A percentile compares a stretch with the other conserved stretches of the same genome.
phyloP scores from a whole-genome alignment of 2,888 invertebrate species.

The Drosophila anomelani region DNA sequence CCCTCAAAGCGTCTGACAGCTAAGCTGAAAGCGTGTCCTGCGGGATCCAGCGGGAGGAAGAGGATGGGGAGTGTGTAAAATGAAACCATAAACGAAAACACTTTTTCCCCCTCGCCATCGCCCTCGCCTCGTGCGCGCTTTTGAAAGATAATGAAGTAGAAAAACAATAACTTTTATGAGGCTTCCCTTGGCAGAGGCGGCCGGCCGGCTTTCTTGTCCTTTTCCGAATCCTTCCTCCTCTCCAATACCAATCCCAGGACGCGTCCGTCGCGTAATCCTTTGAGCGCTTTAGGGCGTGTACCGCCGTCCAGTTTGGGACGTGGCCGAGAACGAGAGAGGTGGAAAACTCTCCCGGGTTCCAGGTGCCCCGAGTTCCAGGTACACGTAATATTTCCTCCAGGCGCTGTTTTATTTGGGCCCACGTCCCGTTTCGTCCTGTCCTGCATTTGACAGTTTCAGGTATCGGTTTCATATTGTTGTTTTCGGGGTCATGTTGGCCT shows the following conservation, averaged over 20 bases:
- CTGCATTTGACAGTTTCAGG: slow-evolving; percentile 73
- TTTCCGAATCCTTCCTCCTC: background rate
- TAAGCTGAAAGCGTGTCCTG: slow-evolving; percentile 48
- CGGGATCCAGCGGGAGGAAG: slow-evolving; percentile 1
- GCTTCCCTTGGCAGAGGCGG: slow-evolving; percentile 59
- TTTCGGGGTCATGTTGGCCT: too few species aligned
- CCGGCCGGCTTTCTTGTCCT: slow-evolving; percentile 3
- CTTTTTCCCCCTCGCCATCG: slow-evolving; percentile 41
- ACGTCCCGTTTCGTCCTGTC: background rate
- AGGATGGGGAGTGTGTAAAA: slow-evolving; percentile 58
- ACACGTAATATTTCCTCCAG: slow-evolving; percentile 37
- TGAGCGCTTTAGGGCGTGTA: slow-evolving; percentile 70
- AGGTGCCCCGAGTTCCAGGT: slow-evolving; percentile 26
- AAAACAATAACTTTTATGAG: slow-evolving; percentile 82
- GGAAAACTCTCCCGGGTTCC: slow-evolving; percentile 2
- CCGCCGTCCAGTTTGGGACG: slow-evolving; percentile 22
- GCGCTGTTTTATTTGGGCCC: background rate
- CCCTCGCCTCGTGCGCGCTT: slow-evolving; percentile 45
- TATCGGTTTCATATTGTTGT: slow-evolving; percentile 73
- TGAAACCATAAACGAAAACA: slow-evolving; percentile 74
- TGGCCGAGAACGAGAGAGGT: background rate
- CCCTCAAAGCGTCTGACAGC: slow-evolving; percentile 65
- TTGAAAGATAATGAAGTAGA: slow-evolving; percentile 80
- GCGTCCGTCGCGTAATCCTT: slow-evolving; percentile 62
- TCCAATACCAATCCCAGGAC: slow-evolving; percentile 15